Percentiles rank a stretch among this genome's conserved stretches.
Conservation (phyloP, 64 coral and sea anemone species). For the Montipora sp. region DNA sequence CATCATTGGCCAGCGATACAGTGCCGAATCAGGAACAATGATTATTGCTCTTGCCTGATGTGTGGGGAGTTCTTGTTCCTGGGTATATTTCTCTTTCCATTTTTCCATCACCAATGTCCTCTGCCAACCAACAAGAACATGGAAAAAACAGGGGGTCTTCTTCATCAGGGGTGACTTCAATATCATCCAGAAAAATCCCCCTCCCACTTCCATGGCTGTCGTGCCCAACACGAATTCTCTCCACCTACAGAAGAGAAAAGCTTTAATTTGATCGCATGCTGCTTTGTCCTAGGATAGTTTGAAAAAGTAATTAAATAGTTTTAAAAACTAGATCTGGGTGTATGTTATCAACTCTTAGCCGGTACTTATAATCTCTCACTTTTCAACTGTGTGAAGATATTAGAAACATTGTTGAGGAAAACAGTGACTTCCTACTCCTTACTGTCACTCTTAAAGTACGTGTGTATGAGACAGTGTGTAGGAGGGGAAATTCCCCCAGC, state of each 20-base stretch:
- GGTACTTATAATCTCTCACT: no score
- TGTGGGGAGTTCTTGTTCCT: slow-evolving; percentile 27
- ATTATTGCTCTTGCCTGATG: background rate
- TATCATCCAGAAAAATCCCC: slow-evolving; percentile 66
- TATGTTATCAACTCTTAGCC: no score
- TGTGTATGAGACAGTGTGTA: no score
- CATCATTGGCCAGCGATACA: no score
- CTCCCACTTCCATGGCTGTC: slow-evolving; percentile 56
- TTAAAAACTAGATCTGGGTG: no score
- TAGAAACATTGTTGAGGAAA: no score
- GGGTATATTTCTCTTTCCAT: slow-evolving; percentile 59
- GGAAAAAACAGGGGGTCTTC: slow-evolving; percentile 60
- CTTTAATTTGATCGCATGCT: background rate
- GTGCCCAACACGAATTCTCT: slow-evolving; percentile 71
- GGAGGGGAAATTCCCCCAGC: no score
- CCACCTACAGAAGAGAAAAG: slow-evolving; percentile 17
- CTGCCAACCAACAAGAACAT: slow-evolving; percentile 70
- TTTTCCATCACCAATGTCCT: slow-evolving; percentile 71
- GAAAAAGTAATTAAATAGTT: no score
- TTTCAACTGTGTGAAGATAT: no score
- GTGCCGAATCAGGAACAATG: background rate
- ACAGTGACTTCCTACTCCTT: no score
- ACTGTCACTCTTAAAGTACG: no score
- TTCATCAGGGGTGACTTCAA: slow-evolving; percentile 61
- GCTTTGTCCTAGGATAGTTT: background rate